Conservation (phyloP, 2,888 invertebrate genomes). For the Synergus itoensis region DNA sequence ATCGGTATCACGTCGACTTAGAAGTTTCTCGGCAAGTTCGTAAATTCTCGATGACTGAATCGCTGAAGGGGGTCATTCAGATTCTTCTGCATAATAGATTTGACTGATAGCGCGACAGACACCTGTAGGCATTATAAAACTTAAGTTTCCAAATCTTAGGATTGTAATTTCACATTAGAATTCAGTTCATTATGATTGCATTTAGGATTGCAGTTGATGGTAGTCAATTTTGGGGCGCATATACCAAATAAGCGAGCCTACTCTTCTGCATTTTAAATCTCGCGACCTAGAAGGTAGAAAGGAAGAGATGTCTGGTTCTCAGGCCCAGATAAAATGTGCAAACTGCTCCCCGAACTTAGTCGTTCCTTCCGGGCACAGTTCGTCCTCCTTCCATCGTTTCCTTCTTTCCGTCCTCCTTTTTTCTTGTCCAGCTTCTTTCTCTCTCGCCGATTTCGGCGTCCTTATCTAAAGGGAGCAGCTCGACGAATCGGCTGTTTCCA, state of each 20-base stretch:
- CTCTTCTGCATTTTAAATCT: neutral
- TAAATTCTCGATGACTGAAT: neutral
- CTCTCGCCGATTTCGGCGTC: constrained; percentile 28
- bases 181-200: no score
- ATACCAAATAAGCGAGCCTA: neutral
- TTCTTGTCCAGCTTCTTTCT: neutral
- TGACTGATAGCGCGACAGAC: neutral
- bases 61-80: neutral
- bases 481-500: constrained; percentile 62
- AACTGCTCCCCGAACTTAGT: constrained; percentile 54
- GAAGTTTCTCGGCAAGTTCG: neutral
- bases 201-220: neutral
- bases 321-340: constrained; percentile 62
- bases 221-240: neutral
- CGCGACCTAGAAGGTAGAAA: constrained; percentile 7
- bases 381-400: constrained; percentile 45
- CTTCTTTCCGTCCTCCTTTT: constrained; percentile 43
- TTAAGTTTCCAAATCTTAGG: neutral
- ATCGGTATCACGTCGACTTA: neutral
- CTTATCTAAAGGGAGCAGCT: constrained; percentile 40
- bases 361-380: constrained; percentile 65
- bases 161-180: no score
- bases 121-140: neutral
- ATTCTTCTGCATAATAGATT: neutral
- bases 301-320: constrained; percentile 56